Base-by-base conservation (phyloP, 2,797 vertebrate species). In the Miichthys miiuy region DNA sequence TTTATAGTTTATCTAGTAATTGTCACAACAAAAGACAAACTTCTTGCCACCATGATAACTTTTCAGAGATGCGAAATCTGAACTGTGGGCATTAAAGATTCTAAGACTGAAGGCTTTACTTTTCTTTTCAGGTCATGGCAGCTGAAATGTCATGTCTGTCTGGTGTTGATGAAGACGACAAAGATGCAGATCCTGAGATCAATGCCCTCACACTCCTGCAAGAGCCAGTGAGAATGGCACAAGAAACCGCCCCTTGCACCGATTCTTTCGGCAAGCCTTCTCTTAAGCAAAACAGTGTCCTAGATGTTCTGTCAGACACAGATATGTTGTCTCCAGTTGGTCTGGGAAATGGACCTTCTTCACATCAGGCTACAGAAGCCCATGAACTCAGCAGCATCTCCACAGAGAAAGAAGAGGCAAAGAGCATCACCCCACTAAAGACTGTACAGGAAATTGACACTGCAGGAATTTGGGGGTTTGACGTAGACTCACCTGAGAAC, bases 261-360 rank as follows among this genome's bases (percentile, higher is more conserved):
- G 51, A 91, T 83, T 87, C 93, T 68, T 93, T 93, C 23, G 34
- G 80, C 81, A 91, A 92, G 65, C 54, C 84, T 61, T 87, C 83
- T 70, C 63, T 84, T 27, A 91, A 92, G 84, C 88, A 92, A 74
- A 93, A 87, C 69, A 90, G 56, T 88, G 89, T 92, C 63, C 87
- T 93, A 55, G 91, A 94, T 92, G 92, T 91, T 81, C 78, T 94
- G 47, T 93, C 94, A 51, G 91, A 85, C 69, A 55, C 88, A 72
- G 91, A 93, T 60, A 90, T 93, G 89, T 84, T 95, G 71, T 93
- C 93, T 64, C 94, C 96, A 85, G 96, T 95, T 95, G 95, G 96
- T 88, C 93, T 96, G 89, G 96, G 96, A 93, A 99, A 99, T 96
- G 97, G 97, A 94, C 97, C 97, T 89, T 96, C 96, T 95, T 96